Conservation (phyloP, 2,888 invertebrate species). For the Drosophila sordidapex region DNA sequence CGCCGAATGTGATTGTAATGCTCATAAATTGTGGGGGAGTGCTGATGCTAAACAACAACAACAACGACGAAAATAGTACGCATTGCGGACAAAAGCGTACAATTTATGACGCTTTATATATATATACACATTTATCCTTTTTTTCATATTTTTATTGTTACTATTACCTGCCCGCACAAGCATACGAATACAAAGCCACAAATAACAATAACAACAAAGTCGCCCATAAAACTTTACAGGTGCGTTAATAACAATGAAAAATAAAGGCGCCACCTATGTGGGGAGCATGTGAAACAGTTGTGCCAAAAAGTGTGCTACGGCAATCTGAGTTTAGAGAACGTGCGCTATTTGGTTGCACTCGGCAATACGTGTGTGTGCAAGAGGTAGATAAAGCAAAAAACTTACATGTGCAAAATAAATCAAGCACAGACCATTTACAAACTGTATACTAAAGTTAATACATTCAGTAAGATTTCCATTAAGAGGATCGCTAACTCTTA, state of each 20-base stretch:
- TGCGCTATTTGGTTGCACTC: slow-evolving; percentile 32
- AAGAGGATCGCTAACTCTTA: neutral
- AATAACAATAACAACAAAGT: slow-evolving; percentile 7
- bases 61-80: slow-evolving; percentile 22
- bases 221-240: slow-evolving; percentile 52
- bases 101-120: slow-evolving; percentile 42
- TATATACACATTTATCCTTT: neutral
- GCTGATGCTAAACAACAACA: slow-evolving; percentile 15
- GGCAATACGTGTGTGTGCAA: neutral
- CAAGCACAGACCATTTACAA: neutral
- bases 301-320: slow-evolving; percentile 60
- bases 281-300: slow-evolving; percentile 23
- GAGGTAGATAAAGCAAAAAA: neutral
- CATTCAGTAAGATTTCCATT: neutral
- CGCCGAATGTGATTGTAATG: slow-evolving; percentile 59
- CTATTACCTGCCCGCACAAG: slow-evolving; percentile 28
- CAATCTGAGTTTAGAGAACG: slow-evolving; percentile 25
- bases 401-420: neutral
- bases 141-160: slow-evolving; percentile 35
- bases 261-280: slow-evolving; percentile 50
- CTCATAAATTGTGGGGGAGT: slow-evolving; percentile 45
- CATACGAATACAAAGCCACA: slow-evolving; percentile 15
- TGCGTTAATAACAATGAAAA: slow-evolving; percentile 52
- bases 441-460: neutral
- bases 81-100: slow-evolving; percentile 52